These are phyloP conservation scores for Blera fallax DNA, from an alignment of 2,888 invertebrate genomes.

Conservation along the genomic window DNA sequence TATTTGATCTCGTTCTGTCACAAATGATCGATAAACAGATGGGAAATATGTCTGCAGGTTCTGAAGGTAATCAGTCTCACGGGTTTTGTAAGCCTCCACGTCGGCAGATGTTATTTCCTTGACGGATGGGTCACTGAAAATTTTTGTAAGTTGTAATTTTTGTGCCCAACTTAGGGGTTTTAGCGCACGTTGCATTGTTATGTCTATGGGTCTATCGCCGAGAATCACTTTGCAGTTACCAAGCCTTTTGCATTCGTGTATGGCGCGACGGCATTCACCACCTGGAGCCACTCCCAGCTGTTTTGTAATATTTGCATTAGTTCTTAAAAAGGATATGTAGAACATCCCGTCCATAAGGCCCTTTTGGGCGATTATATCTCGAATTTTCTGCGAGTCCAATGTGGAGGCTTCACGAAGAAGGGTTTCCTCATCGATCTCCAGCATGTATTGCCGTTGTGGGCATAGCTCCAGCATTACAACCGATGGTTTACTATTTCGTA, in stretches of 20 bases:
- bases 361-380: conserved; percentile 67
- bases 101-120: conserved; percentile 85
- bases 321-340: conserved; percentile 91
- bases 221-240: conserved; percentile 90
- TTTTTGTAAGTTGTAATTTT: conserved; percentile 83
- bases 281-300: conserved; percentile 98
- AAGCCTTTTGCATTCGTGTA: conserved; percentile 86
- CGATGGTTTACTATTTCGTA: conserved; percentile 83
- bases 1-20: conserved; percentile 94
- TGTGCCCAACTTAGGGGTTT: conserved; percentile 92
- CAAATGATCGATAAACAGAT: conserved; percentile 91
- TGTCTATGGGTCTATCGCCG: conserved; percentile 94
- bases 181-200: conserved; percentile 93
- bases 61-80: conserved; percentile 83
- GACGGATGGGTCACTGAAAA: conserved; percentile 38
- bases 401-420: conserved; percentile 92
- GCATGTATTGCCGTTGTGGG: conserved; percentile 90
- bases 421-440: conserved; percentile 93
- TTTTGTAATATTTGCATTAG: conserved; percentile 94
- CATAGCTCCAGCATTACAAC: conserved; percentile 96
- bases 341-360: conserved; percentile 85
- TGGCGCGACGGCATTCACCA: conserved; percentile 95
- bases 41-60: conserved; percentile 89
- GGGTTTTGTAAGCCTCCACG: conserved; percentile 93
- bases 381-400: conserved; percentile 87